Percentiles rank a stretch among this genome's conserved stretches.
Evolutionary conservation across 2,113 vertebrate genomes (phyloP).

Genomic region (Dicerorhinus sumatrensis): DNA sequence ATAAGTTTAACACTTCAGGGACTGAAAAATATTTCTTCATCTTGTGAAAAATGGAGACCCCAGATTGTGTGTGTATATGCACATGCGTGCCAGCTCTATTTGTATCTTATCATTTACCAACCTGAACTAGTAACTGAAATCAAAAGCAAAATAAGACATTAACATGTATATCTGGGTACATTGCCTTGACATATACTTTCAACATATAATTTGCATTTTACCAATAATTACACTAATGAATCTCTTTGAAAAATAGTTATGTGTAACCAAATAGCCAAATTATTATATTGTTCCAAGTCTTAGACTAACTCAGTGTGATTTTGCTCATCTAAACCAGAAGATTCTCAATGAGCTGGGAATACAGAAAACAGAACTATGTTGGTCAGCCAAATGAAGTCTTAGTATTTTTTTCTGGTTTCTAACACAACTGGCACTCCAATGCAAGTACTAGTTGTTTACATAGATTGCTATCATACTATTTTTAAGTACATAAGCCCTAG

Average conservation of each 20-base stretch:
- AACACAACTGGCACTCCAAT: neutral
- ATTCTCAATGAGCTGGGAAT: neutral
- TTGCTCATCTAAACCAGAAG: neutral
- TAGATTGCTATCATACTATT: neutral
- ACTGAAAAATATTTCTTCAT: neutral
- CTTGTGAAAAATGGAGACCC: neutral
- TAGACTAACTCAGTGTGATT: neutral
- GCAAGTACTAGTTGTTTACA: neutral
- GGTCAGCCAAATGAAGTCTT: neutral
- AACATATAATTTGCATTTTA: neutral
- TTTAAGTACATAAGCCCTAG: neutral
- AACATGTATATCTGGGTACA: neutral
- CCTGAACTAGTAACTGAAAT: neutral
- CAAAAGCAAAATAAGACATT: neutral
- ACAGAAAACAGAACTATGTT: neutral
- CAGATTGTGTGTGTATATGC: neutral
- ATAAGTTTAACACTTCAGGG: neutral
- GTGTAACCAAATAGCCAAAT: neutral
- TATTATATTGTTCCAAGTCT: constrained; percentile 4
- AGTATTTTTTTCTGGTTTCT: constrained; percentile 19
- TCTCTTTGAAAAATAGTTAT: neutral
- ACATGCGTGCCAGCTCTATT: neutral
- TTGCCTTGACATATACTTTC: neutral
- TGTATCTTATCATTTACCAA: neutral
- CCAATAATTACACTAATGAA: neutral